phyloP scores from a whole-genome alignment of 1,140 invertebrate species.

The Pseudoatta argentina region DNA sequence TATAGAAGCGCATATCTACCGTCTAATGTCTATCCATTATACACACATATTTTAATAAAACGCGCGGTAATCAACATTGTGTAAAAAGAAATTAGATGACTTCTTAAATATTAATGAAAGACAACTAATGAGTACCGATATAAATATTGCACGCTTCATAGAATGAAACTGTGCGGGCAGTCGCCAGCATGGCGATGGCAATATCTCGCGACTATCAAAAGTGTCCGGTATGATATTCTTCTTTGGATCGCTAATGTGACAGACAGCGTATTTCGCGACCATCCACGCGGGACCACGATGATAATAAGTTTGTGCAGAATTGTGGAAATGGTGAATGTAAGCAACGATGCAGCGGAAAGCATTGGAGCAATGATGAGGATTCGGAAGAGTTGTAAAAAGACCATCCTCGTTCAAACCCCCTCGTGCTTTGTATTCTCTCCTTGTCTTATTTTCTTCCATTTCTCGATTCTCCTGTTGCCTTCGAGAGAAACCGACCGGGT shows the following conservation, averaged over 20 bases:
- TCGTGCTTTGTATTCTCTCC: constrained; percentile 46
- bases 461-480: constrained; percentile 55
- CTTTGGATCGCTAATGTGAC: constrained; percentile 82
- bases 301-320: constrained; percentile 81
- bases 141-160: neutral
- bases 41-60: constrained; percentile 39
- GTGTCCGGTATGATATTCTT: constrained; percentile 79
- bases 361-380: constrained; percentile 64
- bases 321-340: constrained; percentile 65
- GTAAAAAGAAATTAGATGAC: neutral
- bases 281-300: constrained; percentile 77
- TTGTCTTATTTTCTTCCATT: constrained; percentile 62
- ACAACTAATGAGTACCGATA: neutral
- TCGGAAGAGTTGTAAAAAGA: constrained; percentile 53
- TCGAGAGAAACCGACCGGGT: constrained; percentile 78
- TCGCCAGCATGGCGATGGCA: constrained; percentile 73
- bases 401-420: constrained; percentile 48
- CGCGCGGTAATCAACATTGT: neutral
- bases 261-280: constrained; percentile 81
- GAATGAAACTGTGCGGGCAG: neutral
- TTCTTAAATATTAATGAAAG: neutral
- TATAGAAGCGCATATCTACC: constrained; percentile 58
- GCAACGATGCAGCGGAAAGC: constrained; percentile 45
- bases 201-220: constrained; percentile 75
- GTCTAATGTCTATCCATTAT: constrained; percentile 31